A percentile compares a stretch with the other conserved stretches of the same genome.
Evolutionary conservation across 2,113 vertebrate genomes (phyloP).

Genomic region (Drymodes brunneopygia): DNA sequence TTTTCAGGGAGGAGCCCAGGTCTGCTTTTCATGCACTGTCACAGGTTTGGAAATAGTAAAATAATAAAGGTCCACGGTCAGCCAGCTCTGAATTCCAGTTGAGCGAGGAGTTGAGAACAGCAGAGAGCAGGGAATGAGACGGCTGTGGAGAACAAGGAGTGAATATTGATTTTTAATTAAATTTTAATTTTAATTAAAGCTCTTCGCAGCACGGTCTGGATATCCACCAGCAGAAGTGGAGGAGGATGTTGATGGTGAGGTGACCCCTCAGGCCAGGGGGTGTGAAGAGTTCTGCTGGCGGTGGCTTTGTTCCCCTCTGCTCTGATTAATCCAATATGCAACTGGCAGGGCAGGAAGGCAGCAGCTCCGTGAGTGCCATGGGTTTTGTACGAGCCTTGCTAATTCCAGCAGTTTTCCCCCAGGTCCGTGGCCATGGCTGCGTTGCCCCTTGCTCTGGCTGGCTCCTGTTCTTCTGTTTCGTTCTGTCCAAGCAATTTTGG

Average conservation of each 20-base stretch:
- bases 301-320: not conserved
- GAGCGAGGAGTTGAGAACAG: not conserved
- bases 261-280: not conserved
- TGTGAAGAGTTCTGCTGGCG: rapidly evolving
- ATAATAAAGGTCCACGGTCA: not conserved
- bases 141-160: not conserved
- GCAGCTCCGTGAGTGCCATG: rapidly evolving
- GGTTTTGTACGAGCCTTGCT: not conserved
- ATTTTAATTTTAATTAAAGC: not conserved
- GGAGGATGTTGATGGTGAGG: not conserved
- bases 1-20: not conserved
- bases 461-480: not conserved
- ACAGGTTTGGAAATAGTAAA: not conserved
- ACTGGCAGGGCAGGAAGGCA: not conserved
- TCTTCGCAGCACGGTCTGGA: not conserved
- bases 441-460: not conserved
- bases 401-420: not conserved
- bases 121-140: not conserved
- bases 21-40: not conserved
- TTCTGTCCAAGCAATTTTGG: not conserved
- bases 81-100: not conserved
- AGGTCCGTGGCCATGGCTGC: not conserved
- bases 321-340: rapidly evolving
- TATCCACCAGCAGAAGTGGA: not conserved
- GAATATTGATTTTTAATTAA: not conserved